Percentiles rank a stretch among this genome's conserved stretches.
Conservation (phyloP, 2,888 invertebrate species). For the Acleris emargana region DNA sequence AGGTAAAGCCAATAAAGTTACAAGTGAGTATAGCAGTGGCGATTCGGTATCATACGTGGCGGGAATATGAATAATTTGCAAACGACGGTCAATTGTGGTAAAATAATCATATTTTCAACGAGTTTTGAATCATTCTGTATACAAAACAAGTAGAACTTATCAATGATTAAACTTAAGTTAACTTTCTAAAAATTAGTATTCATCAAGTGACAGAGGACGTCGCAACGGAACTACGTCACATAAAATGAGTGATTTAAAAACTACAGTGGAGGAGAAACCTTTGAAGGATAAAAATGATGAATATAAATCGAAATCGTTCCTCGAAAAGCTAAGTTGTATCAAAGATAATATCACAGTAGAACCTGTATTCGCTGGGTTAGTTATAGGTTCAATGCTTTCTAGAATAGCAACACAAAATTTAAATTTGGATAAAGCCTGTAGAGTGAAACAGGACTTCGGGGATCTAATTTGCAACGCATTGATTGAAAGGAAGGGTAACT, state of each 20-base stretch:
- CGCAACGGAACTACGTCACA: neutral
- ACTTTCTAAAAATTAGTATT: slow-evolving; percentile 8
- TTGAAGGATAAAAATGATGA: slow-evolving; percentile 51
- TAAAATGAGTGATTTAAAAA: slow-evolving; percentile 25
- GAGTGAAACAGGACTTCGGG: slow-evolving; percentile 62
- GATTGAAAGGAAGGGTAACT: slow-evolving; percentile 73
- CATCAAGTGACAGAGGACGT: slow-evolving; percentile 6
- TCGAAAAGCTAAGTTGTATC: slow-evolving; percentile 73
- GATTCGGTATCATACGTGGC: neutral
- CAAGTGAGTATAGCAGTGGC: neutral
- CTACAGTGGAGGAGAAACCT: slow-evolving; percentile 57
- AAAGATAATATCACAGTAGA: slow-evolving; percentile 86
- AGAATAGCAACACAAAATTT: slow-evolving; percentile 85
- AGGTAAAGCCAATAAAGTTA: neutral
- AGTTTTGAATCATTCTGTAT: slow-evolving; percentile 24
- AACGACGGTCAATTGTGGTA: too few relatives aligned
- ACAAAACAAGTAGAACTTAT: slow-evolving; percentile 17
- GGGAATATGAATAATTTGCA: neutral
- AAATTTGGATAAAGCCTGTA: slow-evolving; percentile 73
- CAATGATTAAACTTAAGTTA: slow-evolving; percentile 3
- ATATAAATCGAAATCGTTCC: slow-evolving; percentile 70
- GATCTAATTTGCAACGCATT: slow-evolving; percentile 68
- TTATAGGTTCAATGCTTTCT: slow-evolving; percentile 85
- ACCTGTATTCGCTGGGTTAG: slow-evolving; percentile 87
- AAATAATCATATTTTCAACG: neutral